phyloP scores from a whole-genome alignment of 35 echinoderm and acorn worm species.

The Nesometra sesokonis region DNA sequence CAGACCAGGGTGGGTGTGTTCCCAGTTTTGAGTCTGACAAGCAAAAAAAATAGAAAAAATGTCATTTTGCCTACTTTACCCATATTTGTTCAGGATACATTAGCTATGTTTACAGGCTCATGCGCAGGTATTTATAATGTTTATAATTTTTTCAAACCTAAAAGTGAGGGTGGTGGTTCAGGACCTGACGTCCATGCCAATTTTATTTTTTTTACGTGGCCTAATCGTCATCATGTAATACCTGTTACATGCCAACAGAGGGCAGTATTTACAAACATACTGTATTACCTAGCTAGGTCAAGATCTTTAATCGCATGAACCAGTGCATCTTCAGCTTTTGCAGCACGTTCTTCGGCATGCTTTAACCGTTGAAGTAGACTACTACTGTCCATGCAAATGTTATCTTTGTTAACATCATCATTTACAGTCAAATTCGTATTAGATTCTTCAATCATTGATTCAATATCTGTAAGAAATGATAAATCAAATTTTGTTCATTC shows the following conservation, averaged over 20 bases:
- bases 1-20: no score
- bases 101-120: no score
- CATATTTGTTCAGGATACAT: no score
- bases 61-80: no score
- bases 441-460: slow-evolving; percentile 39
- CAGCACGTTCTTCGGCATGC: slow-evolving; percentile 49
- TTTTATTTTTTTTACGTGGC: background rate
- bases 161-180: no score
- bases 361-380: slow-evolving; percentile 46
- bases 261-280: no score
- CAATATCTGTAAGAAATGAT: slow-evolving; percentile 46
- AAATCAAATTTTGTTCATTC: background rate
- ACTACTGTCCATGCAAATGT: slow-evolving; percentile 6
- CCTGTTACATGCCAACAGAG: background rate
- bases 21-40: no score
- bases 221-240: background rate
- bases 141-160: no score
- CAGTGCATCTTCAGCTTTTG: slow-evolving; percentile 54
- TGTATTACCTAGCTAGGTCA: slow-evolving; percentile 54
- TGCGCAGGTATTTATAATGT: no score
- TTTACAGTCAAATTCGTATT: background rate
- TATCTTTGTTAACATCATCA: background rate
- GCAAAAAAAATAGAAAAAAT: no score
- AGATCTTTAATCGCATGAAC: slow-evolving; percentile 66
- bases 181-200: background rate